Conservation (phyloP, 2,797 vertebrate species). For the Streptopelia turtur region DNA sequence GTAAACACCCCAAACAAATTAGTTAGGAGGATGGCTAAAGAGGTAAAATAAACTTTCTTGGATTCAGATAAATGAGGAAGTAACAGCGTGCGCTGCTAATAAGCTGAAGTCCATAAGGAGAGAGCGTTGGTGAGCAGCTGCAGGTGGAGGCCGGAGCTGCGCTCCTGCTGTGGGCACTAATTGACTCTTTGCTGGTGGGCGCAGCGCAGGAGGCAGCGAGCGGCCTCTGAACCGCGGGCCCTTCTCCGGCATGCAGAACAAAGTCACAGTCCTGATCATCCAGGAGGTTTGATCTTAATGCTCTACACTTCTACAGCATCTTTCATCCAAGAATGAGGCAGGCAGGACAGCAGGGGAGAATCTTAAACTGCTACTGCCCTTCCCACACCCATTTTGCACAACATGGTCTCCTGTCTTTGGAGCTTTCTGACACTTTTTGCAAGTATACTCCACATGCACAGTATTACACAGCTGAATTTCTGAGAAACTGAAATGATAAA, state of each 20-base stretch:
- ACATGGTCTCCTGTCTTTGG: background rate
- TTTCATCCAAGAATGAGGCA: slow-evolving; percentile 21
- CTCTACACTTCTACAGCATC: background rate
- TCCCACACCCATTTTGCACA: background rate
- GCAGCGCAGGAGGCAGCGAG: background rate
- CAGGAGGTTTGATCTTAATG: slow-evolving; percentile 41
- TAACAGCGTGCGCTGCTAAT: background rate
- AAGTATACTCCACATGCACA: background rate
- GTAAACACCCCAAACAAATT: background rate
- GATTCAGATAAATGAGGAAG: background rate
- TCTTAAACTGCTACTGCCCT: background rate
- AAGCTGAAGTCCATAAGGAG: background rate
- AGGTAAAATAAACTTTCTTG: background rate
- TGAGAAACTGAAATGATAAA: background rate
- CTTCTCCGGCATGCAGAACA: slow-evolving; percentile 21
- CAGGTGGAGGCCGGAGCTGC: background rate
- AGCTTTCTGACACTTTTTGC: background rate
- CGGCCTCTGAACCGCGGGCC: background rate
- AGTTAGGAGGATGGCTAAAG: background rate
- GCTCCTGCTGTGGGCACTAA: slow-evolving; percentile 29
- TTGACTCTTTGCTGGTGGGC: slow-evolving; percentile 35
- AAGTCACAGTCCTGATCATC: slow-evolving; percentile 44
- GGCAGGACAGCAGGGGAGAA: background rate
- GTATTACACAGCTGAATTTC: background rate
- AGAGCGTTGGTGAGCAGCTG: background rate